These are phyloP conservation scores for Tinamus major DNA, from an alignment of 2,797 vertebrate species.

Conservation along the genomic window DNA sequence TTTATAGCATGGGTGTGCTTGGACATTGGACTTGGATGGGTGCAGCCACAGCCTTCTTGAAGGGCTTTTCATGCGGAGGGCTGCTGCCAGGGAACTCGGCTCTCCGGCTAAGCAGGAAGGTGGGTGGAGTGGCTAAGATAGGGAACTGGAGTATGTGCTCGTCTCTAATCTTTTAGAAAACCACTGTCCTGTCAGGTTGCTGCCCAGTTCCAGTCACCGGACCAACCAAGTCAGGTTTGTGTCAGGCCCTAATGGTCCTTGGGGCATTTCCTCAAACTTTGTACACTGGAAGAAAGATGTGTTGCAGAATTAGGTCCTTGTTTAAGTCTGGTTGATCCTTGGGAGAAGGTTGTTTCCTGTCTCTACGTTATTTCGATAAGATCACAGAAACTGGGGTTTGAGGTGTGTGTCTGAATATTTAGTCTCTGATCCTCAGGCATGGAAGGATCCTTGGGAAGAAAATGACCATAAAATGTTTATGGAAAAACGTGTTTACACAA, in stretches of 20 bases:
- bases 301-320: not conserved
- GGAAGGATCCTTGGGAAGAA: fast-evolving
- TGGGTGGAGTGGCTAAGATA: not conserved
- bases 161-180: not conserved
- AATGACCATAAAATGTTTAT: not conserved
- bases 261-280: not conserved
- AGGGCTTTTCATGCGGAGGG: not conserved
- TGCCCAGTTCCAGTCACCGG: not conserved
- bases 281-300: not conserved
- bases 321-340: not conserved
- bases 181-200: not conserved
- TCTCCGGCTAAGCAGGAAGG: not conserved
- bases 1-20: not conserved
- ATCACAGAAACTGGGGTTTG: not conserved
- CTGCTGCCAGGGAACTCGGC: not conserved
- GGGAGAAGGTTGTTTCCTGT: not conserved
- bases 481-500: fast-evolving
- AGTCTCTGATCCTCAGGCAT: not conserved
- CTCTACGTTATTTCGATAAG: not conserved
- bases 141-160: too few relatives aligned
- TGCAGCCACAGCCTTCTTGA: not conserved
- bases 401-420: not conserved
- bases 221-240: not conserved
- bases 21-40: not conserved
- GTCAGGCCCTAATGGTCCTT: not conserved